phyloP scores from a whole-genome alignment of 1,140 invertebrate species.

The Streblospio benedicti region DNA sequence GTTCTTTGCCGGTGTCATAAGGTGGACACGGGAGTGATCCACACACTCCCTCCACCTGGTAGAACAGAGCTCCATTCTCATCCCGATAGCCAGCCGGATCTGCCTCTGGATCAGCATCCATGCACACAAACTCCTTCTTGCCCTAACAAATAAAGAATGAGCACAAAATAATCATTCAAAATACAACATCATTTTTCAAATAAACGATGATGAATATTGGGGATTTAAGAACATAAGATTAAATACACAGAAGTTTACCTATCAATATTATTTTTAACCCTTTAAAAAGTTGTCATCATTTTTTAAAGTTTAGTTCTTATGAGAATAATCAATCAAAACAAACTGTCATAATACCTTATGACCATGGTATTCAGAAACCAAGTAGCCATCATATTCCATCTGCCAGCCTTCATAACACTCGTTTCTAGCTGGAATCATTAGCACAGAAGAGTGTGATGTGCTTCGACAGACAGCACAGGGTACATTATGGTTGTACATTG shows the following conservation, averaged over 20 bases:
- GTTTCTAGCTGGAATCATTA: not conserved
- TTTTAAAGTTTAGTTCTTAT: too few relatives aligned
- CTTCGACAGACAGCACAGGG: not conserved
- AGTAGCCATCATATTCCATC: not conserved
- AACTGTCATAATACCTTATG: too few relatives aligned
- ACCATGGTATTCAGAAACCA: not conserved
- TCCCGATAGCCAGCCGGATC: not conserved
- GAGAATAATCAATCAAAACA: too few relatives aligned
- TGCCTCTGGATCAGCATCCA: conserved; percentile 15
- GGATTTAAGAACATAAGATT: too few relatives aligned
- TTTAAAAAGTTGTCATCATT: too few relatives aligned
- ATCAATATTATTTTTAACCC: too few relatives aligned
- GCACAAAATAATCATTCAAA: too few relatives aligned
- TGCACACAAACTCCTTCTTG: conserved; percentile 3
- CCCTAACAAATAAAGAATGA: not conserved
- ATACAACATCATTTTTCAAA: too few relatives aligned
- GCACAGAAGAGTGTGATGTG: not conserved
- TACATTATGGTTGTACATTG: conserved; percentile 1
- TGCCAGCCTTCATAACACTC: not conserved
- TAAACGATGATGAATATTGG: too few relatives aligned
- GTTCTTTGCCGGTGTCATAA: conserved; percentile 17
- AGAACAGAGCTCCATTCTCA: conserved; percentile 16
- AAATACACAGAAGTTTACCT: too few relatives aligned
- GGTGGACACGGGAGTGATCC: conserved; percentile 23
- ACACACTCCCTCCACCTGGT: conserved; percentile 18